Percentiles rank a stretch among this genome's conserved stretches.
Evolutionary conservation across 1,140 invertebrate genomes (phyloP).

Genomic region (Parapsyche elsis): DNA sequence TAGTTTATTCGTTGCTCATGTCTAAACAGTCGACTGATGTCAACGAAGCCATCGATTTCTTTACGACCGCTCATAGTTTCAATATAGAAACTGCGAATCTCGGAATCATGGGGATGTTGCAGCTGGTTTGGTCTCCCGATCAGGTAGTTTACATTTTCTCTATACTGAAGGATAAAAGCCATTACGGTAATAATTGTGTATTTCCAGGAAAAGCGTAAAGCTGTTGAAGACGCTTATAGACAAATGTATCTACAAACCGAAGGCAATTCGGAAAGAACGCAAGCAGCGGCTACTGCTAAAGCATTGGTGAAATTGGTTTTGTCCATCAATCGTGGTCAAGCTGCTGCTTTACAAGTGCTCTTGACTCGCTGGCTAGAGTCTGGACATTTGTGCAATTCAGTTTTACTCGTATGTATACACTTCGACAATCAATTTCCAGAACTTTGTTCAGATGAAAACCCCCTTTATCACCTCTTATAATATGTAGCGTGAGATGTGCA

Average conservation of each 20-base stretch:
- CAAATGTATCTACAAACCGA: slow-evolving; percentile 66
- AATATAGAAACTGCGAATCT: slow-evolving; percentile 76
- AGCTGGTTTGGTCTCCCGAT: slow-evolving; percentile 80
- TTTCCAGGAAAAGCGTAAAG: slow-evolving; percentile 68
- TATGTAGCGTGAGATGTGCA: too few relatives aligned
- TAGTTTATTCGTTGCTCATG: slow-evolving; percentile 77
- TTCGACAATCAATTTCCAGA: neutral
- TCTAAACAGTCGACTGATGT: slow-evolving; percentile 83
- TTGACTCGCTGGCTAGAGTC: slow-evolving; percentile 74
- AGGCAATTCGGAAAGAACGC: slow-evolving; percentile 61
- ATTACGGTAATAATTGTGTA: neutral
- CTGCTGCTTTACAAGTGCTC: slow-evolving; percentile 76
- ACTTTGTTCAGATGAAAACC: too few relatives aligned
- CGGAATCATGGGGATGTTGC: slow-evolving; percentile 81
- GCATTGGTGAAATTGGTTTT: slow-evolving; percentile 73
- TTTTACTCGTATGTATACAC: slow-evolving; percentile 64
- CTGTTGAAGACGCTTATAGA: slow-evolving; percentile 69
- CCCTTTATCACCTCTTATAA: too few relatives aligned
- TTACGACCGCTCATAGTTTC: slow-evolving; percentile 83
- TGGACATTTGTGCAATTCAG: slow-evolving; percentile 68
- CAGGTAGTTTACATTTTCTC: slow-evolving; percentile 57
- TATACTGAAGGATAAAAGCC: too few relatives aligned
- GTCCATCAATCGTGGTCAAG: slow-evolving; percentile 63
- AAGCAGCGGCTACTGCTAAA: slow-evolving; percentile 67
- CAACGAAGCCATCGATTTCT: slow-evolving; percentile 86